These are phyloP conservation scores for Myocastor coypus DNA, from an alignment of 2,113 vertebrate genomes.

Conservation along the genomic window DNA sequence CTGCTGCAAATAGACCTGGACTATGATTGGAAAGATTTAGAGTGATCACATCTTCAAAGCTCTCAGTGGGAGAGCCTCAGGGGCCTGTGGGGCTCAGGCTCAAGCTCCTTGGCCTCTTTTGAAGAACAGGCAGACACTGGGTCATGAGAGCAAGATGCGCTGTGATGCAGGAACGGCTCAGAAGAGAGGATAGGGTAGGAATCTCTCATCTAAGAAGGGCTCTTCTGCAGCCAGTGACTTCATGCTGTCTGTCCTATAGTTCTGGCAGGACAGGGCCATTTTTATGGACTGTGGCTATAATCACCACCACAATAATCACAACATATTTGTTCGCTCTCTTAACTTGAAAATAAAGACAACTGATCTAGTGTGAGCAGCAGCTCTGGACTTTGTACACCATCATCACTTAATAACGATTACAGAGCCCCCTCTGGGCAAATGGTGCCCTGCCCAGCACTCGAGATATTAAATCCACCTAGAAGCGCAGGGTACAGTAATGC, in stretches of 20 bases:
- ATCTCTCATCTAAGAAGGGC: neutral
- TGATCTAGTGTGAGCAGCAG: conserved; percentile 36
- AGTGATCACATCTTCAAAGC: no score
- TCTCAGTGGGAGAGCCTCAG: neutral
- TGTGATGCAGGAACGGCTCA: neutral
- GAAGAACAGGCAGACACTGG: neutral
- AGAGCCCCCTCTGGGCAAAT: conserved; percentile 52
- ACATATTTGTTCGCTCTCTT: conserved; percentile 67
- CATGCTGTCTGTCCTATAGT: neutral
- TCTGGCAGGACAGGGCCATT: neutral
- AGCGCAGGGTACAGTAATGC: conserved; percentile 72
- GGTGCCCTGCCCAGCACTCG: conserved; percentile 68
- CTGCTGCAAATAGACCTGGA: neutral
- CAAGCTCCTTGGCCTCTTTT: neutral
- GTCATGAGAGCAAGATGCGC: neutral
- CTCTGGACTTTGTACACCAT: conserved; percentile 64
- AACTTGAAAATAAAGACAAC: conserved; percentile 73
- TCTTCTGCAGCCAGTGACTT: conserved; percentile 44
- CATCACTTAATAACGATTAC: conserved; percentile 79
- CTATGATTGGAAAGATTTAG: neutral
- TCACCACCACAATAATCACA: conserved; percentile 65
- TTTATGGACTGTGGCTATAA: conserved; percentile 42
- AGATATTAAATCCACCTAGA: conserved; percentile 80
- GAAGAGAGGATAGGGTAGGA: neutral
- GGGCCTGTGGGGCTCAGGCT: fast-evolving